These are phyloP conservation scores for Microctenopoma stevenorrisi DNA, from an alignment of 2,797 vertebrate genomes.

Conservation along the genomic window DNA sequence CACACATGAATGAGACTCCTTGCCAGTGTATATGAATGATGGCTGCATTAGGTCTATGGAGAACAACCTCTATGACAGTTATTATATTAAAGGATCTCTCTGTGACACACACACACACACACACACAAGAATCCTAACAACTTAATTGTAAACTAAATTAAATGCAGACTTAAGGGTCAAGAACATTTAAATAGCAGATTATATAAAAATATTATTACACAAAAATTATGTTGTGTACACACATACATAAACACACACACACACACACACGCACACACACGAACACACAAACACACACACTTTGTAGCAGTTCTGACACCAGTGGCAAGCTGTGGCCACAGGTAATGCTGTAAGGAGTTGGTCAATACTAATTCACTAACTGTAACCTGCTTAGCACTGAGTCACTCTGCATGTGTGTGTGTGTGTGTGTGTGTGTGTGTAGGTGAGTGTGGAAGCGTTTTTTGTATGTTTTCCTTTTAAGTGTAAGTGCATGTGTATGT, in stretches of 20 bases:
- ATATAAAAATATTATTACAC: not conserved
- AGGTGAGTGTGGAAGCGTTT: slow-evolving; percentile 41
- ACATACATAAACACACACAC: slow-evolving; percentile 12
- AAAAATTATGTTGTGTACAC: not conserved
- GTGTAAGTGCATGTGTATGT: slow-evolving; percentile 41
- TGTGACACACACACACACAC: not conserved
- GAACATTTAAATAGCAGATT: not conserved
- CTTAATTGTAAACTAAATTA: slow-evolving; percentile 3
- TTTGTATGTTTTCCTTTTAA: slow-evolving; percentile 54
- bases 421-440: not conserved
- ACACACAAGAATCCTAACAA: slow-evolving; percentile 1
- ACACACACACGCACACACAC: slow-evolving; percentile 15
- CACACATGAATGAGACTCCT: slow-evolving; percentile 32
- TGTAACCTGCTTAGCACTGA: slow-evolving; percentile 93
- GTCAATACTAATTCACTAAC: slow-evolving; percentile 96
- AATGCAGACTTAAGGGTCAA: slow-evolving; percentile 1
- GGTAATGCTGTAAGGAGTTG: slow-evolving; percentile 92
- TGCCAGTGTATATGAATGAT: slow-evolving; percentile 64
- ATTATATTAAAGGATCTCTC: slow-evolving; percentile 70
- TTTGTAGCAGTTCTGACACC: slow-evolving; percentile 59
- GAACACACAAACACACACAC: slow-evolving; percentile 20
- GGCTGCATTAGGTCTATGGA: slow-evolving; percentile 66
- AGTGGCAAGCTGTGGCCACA: slow-evolving; percentile 75
- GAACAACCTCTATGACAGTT: slow-evolving; percentile 68
- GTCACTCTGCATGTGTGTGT: slow-evolving; percentile 74